These are phyloP conservation scores for Tethya wilhelma DNA, from an alignment of 37 sponge, comb jelly and placozoan genomes.

Conservation along the genomic window DNA sequence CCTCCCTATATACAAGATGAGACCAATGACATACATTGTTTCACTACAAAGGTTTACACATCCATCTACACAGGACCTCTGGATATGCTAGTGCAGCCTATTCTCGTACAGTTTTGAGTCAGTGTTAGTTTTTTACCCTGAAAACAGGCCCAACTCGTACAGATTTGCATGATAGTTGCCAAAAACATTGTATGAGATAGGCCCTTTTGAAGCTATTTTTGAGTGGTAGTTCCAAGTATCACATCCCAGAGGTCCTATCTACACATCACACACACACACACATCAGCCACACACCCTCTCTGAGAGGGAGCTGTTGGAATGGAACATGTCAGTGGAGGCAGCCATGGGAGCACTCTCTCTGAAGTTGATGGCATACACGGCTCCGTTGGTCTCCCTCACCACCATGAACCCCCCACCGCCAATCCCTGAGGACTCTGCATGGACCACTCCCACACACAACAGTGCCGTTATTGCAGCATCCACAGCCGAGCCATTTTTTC, in stretches of 20 bases:
- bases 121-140: too few species aligned
- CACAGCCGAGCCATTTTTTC: conserved; percentile 80
- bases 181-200: too few species aligned
- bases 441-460: conserved; percentile 73
- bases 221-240: too few species aligned
- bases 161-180: neutral
- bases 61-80: neutral
- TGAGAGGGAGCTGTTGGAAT: conserved; percentile 32
- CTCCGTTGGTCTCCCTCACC: conserved; percentile 46
- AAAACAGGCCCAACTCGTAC: neutral
- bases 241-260: too few species aligned
- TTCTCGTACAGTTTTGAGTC: too few species aligned
- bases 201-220: too few species aligned
- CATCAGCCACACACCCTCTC: conserved; percentile 18
- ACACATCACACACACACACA: too few species aligned
- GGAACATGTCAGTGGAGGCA: conserved; percentile 75
- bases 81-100: neutral
- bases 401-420: conserved; percentile 95
- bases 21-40: neutral
- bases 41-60: neutral
- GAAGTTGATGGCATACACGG: conserved; percentile 70
- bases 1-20: conserved; percentile 65
- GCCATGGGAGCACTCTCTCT: conserved; percentile 83
- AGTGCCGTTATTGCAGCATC: conserved; percentile 91
- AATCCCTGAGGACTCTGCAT: conserved; percentile 70